A percentile compares a stretch with the other conserved stretches of the same genome.
These are phyloP conservation scores for Erpetoichthys calabaricus DNA, from an alignment of 2,797 vertebrate species.

Conservation along the genomic window DNA sequence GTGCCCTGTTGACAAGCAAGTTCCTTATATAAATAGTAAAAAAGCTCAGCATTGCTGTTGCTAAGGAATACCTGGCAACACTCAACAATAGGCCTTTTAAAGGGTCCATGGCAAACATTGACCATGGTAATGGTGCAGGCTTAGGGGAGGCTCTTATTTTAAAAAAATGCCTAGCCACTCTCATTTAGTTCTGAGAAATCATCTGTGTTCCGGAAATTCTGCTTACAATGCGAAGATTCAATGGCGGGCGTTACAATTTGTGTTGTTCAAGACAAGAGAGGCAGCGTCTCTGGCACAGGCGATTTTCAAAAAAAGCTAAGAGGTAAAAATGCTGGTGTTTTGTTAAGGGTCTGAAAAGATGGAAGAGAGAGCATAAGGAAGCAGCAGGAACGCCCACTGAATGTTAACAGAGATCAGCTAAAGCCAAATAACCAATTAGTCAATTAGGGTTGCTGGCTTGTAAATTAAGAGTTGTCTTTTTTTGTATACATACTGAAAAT, in stretches of 20 bases:
- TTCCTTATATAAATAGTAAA: slow-evolving; percentile 57
- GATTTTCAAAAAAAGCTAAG: slow-evolving; percentile 31
- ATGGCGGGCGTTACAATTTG: slow-evolving; percentile 47
- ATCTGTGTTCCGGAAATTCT: slow-evolving; percentile 68
- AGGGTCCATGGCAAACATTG: slow-evolving; percentile 62
- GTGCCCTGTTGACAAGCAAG: slow-evolving; percentile 50
- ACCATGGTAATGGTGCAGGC: slow-evolving; percentile 65
- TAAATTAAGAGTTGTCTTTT: slow-evolving; percentile 38
- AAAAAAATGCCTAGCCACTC: slow-evolving; percentile 39
- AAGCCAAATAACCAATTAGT: slow-evolving; percentile 64
- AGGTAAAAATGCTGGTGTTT: slow-evolving; percentile 51
- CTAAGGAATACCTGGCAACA: slow-evolving; percentile 68
- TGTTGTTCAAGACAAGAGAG: slow-evolving; percentile 46
- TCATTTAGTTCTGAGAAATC: slow-evolving; percentile 47
- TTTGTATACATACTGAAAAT: not conserved
- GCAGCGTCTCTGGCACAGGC: slow-evolving; percentile 31
- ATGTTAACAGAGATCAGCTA: slow-evolving; percentile 61
- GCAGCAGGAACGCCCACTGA: slow-evolving; percentile 47
- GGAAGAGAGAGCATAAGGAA: slow-evolving; percentile 51
- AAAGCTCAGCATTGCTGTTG: slow-evolving; percentile 61
- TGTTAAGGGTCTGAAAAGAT: slow-evolving; percentile 61
- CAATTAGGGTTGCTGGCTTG: slow-evolving; percentile 62
- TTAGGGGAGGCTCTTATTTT: slow-evolving; percentile 48
- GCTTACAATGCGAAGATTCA: slow-evolving; percentile 55
- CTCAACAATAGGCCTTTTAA: slow-evolving; percentile 61